Percentiles rank a stretch among this genome's conserved stretches.
These are phyloP conservation scores for Endotricha flammealis DNA, from an alignment of 2,888 invertebrate genomes.

Conservation along the genomic window DNA sequence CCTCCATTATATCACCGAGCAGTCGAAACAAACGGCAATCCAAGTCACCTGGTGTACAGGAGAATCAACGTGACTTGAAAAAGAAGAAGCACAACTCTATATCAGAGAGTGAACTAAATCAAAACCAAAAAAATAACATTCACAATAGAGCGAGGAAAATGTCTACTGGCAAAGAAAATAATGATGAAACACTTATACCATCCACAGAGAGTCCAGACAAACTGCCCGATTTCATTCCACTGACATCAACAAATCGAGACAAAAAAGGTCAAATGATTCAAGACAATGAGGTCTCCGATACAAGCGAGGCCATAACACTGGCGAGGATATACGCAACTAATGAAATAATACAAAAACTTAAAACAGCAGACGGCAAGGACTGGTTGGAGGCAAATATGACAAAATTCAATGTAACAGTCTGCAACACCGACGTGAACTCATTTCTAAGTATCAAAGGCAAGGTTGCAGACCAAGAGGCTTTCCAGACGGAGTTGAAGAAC, in stretches of 20 bases:
- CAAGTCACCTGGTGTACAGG: constrained; percentile 53
- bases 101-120: constrained; percentile 29
- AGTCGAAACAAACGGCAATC: constrained; percentile 52
- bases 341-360: constrained; percentile 64
- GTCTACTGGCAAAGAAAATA: constrained; percentile 25
- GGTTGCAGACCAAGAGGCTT: constrained; percentile 65
- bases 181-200: constrained; percentile 22
- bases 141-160: constrained; percentile 28
- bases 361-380: constrained; percentile 59
- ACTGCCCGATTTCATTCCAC: constrained; percentile 46
- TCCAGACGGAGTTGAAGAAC: constrained; percentile 66
- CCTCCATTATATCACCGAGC: constrained; percentile 17
- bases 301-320: constrained; percentile 54
- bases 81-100: constrained; percentile 44
- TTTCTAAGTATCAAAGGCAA: constrained; percentile 72
- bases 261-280: constrained; percentile 62
- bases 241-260: constrained; percentile 51
- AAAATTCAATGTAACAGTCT: constrained; percentile 51
- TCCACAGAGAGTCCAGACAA: constrained; percentile 27
- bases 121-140: constrained; percentile 27
- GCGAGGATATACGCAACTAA: constrained; percentile 72
- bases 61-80: constrained; percentile 34
- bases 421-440: constrained; percentile 45
- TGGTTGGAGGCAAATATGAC: constrained; percentile 57
- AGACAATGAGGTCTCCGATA: constrained; percentile 68